Percentiles rank a stretch among this genome's conserved stretches.
These are phyloP conservation scores for Andricus grossulariae DNA, from an alignment of 1,140 invertebrate genomes.

Conservation along the genomic window DNA sequence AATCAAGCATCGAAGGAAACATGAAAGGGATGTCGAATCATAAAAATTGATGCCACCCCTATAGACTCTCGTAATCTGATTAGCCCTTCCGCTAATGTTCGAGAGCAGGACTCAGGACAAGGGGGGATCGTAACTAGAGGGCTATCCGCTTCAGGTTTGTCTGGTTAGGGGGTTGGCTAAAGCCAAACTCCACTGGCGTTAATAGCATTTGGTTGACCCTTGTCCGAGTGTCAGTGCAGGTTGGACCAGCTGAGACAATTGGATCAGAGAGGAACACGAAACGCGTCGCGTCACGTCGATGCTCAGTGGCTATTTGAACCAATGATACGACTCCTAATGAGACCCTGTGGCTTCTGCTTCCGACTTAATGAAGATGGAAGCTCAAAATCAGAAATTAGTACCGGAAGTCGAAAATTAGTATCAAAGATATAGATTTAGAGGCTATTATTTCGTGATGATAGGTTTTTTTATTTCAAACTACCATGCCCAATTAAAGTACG, in stretches of 20 bases:
- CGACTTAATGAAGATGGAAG: slow-evolving; percentile 37
- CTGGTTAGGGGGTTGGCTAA: slow-evolving; percentile 50
- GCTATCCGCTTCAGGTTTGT: slow-evolving; percentile 40
- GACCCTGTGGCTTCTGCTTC: slow-evolving; percentile 23
- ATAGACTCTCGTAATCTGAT: not conserved
- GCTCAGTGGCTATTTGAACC: slow-evolving; percentile 30
- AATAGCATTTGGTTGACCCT: slow-evolving; percentile 62
- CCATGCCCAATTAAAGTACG: too few species aligned
- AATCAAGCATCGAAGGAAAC: too few species aligned
- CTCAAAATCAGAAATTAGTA: not conserved
- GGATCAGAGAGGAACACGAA: slow-evolving; percentile 35
- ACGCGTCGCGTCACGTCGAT: not conserved
- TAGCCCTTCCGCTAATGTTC: not conserved
- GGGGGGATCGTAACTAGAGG: not conserved
- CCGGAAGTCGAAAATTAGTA: too few species aligned
- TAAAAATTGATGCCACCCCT: not conserved
- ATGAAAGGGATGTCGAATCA: not conserved
- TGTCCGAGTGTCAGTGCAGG: slow-evolving; percentile 51
- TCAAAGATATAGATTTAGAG: too few species aligned
- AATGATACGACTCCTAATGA: slow-evolving; percentile 34
- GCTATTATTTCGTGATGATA: too few species aligned
- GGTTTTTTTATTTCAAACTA: too few species aligned
- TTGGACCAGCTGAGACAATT: slow-evolving; percentile 42
- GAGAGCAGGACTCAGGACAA: slow-evolving; percentile 7
- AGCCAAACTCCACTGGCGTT: slow-evolving; percentile 54